Percentiles rank a stretch among this genome's conserved stretches.
Conservation (phyloP, 30 jellyfish, hydroid and myxozoan genomes). For the Cassiopea andromeda region DNA sequence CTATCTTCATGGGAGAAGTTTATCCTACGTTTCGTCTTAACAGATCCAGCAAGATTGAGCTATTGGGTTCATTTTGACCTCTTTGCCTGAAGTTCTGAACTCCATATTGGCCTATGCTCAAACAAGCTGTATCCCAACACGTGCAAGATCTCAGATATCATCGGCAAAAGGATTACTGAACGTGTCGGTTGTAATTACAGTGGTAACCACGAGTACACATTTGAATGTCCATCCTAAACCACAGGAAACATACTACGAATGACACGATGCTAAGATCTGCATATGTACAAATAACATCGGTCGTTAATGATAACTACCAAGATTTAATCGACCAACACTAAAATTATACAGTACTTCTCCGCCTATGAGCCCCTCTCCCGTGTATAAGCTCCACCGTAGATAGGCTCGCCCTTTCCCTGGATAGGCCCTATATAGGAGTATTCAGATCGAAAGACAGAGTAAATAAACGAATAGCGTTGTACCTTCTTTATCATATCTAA, state of each 20-base stretch:
- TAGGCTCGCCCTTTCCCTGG: too few relatives aligned
- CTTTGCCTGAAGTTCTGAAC: neutral
- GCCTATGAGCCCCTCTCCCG: too few relatives aligned
- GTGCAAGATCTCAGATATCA: constrained; percentile 1
- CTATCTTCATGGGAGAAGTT: neutral
- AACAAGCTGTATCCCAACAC: neutral
- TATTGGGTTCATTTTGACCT: neutral
- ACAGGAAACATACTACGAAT: neutral
- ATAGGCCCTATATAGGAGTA: too few relatives aligned
- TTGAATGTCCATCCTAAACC: neutral
- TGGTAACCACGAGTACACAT: neutral
- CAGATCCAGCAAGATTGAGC: neutral
- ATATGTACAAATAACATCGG: too few relatives aligned
- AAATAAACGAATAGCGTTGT: too few relatives aligned
- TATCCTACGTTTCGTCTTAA: neutral
- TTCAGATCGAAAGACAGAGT: too few relatives aligned
- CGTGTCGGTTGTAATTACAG: neutral
- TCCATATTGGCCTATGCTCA: neutral
- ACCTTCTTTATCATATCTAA: too few relatives aligned
- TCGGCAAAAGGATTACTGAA: neutral
- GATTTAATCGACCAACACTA: too few relatives aligned
- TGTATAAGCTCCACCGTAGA: too few relatives aligned
- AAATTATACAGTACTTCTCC: too few relatives aligned
- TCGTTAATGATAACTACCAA: too few relatives aligned
- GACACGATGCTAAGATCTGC: too few relatives aligned